phyloP scores from a whole-genome alignment of 2,113 vertebrate genomes.

The Scomber scombrus region DNA sequence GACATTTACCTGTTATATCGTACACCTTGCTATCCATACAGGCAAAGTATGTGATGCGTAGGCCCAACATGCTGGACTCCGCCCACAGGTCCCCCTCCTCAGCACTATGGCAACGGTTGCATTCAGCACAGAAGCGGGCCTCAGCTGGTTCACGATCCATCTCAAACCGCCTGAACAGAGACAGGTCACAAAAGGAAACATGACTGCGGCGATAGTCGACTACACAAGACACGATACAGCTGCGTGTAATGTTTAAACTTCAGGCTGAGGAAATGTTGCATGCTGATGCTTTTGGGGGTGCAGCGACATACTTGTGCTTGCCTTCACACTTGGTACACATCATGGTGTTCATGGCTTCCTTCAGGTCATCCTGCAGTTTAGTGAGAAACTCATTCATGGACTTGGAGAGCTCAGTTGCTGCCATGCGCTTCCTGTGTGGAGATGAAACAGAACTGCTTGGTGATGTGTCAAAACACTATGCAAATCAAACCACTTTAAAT shows the following conservation, averaged over 20 bases:
- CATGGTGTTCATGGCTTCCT: constrained; percentile 98
- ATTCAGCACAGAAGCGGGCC: constrained; percentile 92
- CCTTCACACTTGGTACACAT: constrained; percentile 96
- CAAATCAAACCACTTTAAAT: neutral
- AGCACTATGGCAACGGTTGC: constrained; percentile 89
- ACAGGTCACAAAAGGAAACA: constrained; percentile 11
- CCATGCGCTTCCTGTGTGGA: constrained; percentile 89
- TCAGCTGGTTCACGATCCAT: constrained; percentile 90
- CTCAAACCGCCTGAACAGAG: constrained; percentile 90
- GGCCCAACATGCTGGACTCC: constrained; percentile 94
- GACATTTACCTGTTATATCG: constrained; percentile 91
- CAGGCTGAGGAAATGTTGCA: neutral
- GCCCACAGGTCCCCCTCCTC: constrained; percentile 97
- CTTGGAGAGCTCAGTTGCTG: constrained; percentile 90
- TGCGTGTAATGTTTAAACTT: neutral
- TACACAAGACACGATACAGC: neutral
- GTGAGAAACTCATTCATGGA: constrained; percentile 94
- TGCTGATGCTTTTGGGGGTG: neutral
- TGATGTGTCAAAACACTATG: neutral
- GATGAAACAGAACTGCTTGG: neutral
- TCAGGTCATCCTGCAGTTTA: constrained; percentile 95
- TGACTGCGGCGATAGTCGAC: neutral
- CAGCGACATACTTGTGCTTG: constrained; percentile 90
- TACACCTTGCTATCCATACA: constrained; percentile 94
- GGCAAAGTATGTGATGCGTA: constrained; percentile 96